Evolutionary conservation across 2,888 invertebrate species (phyloP), one percentile per base, ranked within the genome.

Genomic region (Pachymerium ferrugineum): DNA sequence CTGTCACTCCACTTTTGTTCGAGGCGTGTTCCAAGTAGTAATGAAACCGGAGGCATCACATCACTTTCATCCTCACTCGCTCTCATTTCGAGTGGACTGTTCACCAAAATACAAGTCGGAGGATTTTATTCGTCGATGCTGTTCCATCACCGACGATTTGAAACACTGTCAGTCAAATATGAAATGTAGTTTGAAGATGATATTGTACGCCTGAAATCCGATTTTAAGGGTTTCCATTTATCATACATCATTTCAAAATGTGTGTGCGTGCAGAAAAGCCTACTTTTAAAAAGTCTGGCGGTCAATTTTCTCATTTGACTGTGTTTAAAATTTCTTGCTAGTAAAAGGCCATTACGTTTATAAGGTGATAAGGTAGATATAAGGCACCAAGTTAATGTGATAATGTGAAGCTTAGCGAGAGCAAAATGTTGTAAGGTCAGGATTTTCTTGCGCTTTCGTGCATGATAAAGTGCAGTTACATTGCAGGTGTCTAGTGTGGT

Each of bases 41-140:
- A 62, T 62, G n/a, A 62, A 62, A 62, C 62, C 62, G 25, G 62
- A 62, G 62, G 62, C 62, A 62, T 62, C 62, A 62, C 62, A 62
- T 62, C n/a, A 22, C 62, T 54, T 28, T 25, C 25, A 10, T 10
- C 28, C 62, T 62, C 62, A 28, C 12, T 62, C 62, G 3, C 25
- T 28, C 62, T 62, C 62, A 25, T 62, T 25, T 62, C 62, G 28
- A 62, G 62, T 62, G 62, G 62, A 62, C 62, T 62, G n/a, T n/a
- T 28, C 8, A 62, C 10, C 62, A 25, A 28, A 62, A 22, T 62
- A 62, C 28, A 62, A 62, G 62, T 22, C 14, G 62, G n/a, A n/a
- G n/a, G 25, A 62, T 28, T 62, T 47, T 47, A 47, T 47, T 10
- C 47, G 8, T 47, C 62, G 25, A 28, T 62, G n/a, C n/a, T n/a